A percentile compares a stretch with the other conserved stretches of the same genome.
These are phyloP conservation scores for Euphydryas editha DNA, from an alignment of 2,888 invertebrate genomes.

Conservation along the genomic window DNA sequence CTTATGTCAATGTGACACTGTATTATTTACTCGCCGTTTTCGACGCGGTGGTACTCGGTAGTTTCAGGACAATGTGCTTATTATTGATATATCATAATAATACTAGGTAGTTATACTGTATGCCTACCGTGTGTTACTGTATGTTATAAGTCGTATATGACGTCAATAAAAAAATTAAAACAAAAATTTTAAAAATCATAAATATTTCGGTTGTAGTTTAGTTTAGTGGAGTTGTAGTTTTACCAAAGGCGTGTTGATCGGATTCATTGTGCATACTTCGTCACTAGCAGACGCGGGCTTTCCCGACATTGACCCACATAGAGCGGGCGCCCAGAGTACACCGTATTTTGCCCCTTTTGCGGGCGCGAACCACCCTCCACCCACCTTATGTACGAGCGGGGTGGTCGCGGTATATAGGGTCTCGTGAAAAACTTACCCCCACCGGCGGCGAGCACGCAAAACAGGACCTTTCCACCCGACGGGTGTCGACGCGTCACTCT, in stretches of 20 bases:
- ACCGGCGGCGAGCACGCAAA: constrained; percentile 79
- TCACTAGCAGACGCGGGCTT: constrained; percentile 84
- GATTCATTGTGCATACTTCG: constrained; percentile 84
- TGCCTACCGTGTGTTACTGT: no score
- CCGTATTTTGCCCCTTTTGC: constrained; percentile 85
- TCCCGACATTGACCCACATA: constrained; percentile 85
- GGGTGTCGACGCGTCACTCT: constrained; percentile 70
- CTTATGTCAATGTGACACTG: neutral
- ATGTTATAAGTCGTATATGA: neutral
- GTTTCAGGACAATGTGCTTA: neutral
- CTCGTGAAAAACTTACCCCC: constrained; percentile 84
- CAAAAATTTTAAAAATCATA: constrained; percentile 7
- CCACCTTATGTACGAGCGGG: constrained; percentile 83
- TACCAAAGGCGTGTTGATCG: constrained; percentile 80
- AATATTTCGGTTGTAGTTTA: constrained; percentile 42
- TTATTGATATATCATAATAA: neutral
- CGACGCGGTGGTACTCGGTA: neutral
- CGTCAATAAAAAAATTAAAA: neutral
- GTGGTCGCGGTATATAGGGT: constrained; percentile 84
- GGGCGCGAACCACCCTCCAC: constrained; percentile 83
- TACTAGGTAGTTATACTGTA: no score
- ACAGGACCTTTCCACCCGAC: constrained; percentile 79
- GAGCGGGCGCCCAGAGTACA: constrained; percentile 83
- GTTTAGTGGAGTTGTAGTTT: constrained; percentile 70
- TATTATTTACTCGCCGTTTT: neutral